These are phyloP conservation scores for Dyspetes luteomarginatus DNA, from an alignment of 2,888 invertebrate species.

Conservation along the genomic window DNA sequence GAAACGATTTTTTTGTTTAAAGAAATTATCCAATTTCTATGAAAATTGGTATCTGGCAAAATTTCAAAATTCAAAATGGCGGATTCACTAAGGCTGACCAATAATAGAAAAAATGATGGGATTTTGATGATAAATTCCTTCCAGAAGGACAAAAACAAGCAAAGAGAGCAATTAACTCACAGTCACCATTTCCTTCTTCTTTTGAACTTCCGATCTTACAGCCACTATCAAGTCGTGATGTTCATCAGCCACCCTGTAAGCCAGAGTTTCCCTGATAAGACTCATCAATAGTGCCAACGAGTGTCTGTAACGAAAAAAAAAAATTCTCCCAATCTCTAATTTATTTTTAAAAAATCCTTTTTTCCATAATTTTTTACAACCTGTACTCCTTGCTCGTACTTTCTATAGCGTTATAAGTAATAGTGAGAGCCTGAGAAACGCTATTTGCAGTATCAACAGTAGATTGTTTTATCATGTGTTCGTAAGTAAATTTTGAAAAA, in stretches of 20 bases:
- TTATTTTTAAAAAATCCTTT: slow-evolving; percentile 14
- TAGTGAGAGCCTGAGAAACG: slow-evolving; percentile 77
- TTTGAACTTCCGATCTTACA: slow-evolving; percentile 74
- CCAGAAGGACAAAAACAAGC: neutral
- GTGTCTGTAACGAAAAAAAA: slow-evolving; percentile 68
- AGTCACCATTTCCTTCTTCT: slow-evolving; percentile 75
- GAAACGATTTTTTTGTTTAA: too few relatives aligned
- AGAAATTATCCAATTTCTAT: too few relatives aligned
- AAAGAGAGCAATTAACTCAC: slow-evolving; percentile 70
- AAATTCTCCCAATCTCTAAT: neutral
- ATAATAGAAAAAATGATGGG: too few relatives aligned
- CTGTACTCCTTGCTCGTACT: slow-evolving; percentile 78
- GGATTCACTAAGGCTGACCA: too few relatives aligned
- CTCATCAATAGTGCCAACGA: slow-evolving; percentile 74
- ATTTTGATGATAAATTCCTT: too few relatives aligned
- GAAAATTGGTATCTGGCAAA: too few relatives aligned
- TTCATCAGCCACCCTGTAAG: slow-evolving; percentile 72
- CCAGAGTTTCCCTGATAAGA: slow-evolving; percentile 75
- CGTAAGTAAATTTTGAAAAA: slow-evolving; percentile 74
- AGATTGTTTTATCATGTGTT: slow-evolving; percentile 79
- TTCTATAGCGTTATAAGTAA: slow-evolving; percentile 78
- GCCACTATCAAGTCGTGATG: slow-evolving; percentile 79
- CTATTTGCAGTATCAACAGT: slow-evolving; percentile 78
- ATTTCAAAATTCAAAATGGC: too few relatives aligned
- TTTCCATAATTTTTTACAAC: slow-evolving; percentile 67